Evolutionary conservation across 2,888 invertebrate genomes (phyloP).

Genomic region (Drosophila sordidula): DNA sequence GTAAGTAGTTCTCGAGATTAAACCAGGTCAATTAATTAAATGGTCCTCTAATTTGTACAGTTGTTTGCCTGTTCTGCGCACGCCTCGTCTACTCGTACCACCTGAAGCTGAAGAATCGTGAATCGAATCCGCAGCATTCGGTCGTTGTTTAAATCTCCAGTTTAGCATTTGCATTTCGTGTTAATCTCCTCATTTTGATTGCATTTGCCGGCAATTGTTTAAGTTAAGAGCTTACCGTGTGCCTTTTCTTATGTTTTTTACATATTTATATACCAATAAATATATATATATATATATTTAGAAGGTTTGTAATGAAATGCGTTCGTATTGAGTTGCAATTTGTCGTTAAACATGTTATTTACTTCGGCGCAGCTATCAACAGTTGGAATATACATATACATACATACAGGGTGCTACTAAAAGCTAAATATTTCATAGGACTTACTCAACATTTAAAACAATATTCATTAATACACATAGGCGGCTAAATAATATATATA

Average conservation of each 20-base stretch:
- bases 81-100: slow-evolving; percentile 73
- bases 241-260: slow-evolving; percentile 19
- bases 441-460: slow-evolving; percentile 71
- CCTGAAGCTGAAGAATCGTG: slow-evolving; percentile 64
- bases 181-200: neutral
- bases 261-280: slow-evolving; percentile 1
- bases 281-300: neutral
- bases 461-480: slow-evolving; percentile 59
- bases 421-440: slow-evolving; percentile 55
- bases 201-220: slow-evolving; percentile 21
- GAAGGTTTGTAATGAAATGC: slow-evolving; percentile 31
- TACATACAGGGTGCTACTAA: slow-evolving; percentile 63
- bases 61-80: slow-evolving; percentile 55
- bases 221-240: slow-evolving; percentile 30
- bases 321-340: slow-evolving; percentile 48
- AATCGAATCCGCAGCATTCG: slow-evolving; percentile 52
- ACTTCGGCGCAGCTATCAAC: slow-evolving; percentile 73
- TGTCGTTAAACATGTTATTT: slow-evolving; percentile 59
- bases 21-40: neutral
- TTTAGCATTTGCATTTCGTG: slow-evolving; percentile 18
- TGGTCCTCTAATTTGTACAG: slow-evolving; percentile 27
- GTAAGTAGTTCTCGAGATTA: slow-evolving; percentile 47
- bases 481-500: slow-evolving; percentile 34
- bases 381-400: slow-evolving; percentile 68
- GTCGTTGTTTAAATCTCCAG: slow-evolving; percentile 62